A percentile compares a stretch with the other conserved stretches of the same genome.
Evolutionary conservation across 1,140 invertebrate species (phyloP).

Genomic region (Polyergus mexicanus): DNA sequence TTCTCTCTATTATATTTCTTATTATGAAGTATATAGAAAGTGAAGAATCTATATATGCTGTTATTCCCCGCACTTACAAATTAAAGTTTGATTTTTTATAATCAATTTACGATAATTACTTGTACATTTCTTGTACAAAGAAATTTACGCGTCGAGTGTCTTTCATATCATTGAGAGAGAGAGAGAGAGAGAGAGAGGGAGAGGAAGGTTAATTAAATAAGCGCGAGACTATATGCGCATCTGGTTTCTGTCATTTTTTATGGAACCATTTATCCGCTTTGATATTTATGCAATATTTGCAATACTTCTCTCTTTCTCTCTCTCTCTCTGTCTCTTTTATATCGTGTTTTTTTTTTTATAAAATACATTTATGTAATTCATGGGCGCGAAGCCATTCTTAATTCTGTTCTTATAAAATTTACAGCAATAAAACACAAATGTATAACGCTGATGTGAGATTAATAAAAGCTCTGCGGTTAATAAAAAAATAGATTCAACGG

Average conservation of each 20-base stretch:
- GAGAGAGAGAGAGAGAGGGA: neutral
- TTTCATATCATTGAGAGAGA: neutral
- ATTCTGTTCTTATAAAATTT: neutral
- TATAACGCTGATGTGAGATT: neutral
- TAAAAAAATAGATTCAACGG: neutral
- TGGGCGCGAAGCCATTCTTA: neutral
- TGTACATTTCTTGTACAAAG: neutral
- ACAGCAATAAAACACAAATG: neutral
- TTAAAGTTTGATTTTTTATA: conserved; percentile 12
- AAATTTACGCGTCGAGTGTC: neutral
- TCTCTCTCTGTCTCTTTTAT: no score
- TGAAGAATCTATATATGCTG: neutral
- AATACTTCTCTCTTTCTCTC: neutral
- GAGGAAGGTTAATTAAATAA: conserved; percentile 42
- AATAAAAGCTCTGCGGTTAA: neutral
- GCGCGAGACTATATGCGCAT: neutral
- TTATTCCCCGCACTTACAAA: neutral
- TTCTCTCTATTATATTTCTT: conserved; percentile 5
- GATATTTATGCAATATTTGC: neutral
- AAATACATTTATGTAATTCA: neutral
- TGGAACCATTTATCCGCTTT: neutral
- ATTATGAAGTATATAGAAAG: neutral
- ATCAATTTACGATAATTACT: conserved; percentile 1
- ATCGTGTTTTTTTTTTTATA: neutral
- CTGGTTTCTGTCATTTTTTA: conserved; percentile 1